phyloP scores from a whole-genome alignment of 2,888 invertebrate genomes.

The Drosophila nr. medialis region DNA sequence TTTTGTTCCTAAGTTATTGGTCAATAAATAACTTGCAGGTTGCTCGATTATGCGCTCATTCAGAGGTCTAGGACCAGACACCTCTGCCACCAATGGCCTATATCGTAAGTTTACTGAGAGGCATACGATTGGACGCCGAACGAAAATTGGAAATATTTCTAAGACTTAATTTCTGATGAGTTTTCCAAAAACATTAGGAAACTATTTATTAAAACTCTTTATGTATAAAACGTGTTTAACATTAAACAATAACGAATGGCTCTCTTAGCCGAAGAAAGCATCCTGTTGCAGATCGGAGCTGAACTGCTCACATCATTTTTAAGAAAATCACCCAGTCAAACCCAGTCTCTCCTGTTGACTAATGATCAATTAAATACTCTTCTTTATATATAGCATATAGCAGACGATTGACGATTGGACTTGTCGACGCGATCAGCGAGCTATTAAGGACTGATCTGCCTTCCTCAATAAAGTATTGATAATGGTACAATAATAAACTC shows the following conservation, averaged over 20 bases:
- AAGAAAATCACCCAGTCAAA: background rate
- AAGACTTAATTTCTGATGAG: background rate
- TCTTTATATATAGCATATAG: background rate
- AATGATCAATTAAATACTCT: background rate
- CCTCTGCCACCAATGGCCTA: background rate
- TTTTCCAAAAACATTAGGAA: background rate
- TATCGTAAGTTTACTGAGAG: background rate
- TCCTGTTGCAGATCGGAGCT: background rate
- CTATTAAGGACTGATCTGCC: background rate
- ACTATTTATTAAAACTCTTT: background rate
- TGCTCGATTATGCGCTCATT: constrained; percentile 4
- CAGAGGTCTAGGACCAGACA: background rate
- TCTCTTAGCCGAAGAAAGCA: background rate
- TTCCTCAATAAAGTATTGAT: background rate
- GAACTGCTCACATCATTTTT: background rate
- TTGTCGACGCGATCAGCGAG: background rate
- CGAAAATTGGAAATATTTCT: background rate
- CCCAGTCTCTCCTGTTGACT: background rate
- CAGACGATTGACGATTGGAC: background rate
- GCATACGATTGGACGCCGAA: too few species aligned
- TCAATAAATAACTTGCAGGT: constrained; percentile 65
- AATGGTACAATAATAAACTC: background rate
- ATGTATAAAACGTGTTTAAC: background rate
- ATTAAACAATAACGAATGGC: background rate
- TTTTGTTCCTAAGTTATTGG: constrained; percentile 80